phyloP scores from a whole-genome alignment of 92 coral and sea anemone species.

The Epizoanthus rinbou region DNA sequence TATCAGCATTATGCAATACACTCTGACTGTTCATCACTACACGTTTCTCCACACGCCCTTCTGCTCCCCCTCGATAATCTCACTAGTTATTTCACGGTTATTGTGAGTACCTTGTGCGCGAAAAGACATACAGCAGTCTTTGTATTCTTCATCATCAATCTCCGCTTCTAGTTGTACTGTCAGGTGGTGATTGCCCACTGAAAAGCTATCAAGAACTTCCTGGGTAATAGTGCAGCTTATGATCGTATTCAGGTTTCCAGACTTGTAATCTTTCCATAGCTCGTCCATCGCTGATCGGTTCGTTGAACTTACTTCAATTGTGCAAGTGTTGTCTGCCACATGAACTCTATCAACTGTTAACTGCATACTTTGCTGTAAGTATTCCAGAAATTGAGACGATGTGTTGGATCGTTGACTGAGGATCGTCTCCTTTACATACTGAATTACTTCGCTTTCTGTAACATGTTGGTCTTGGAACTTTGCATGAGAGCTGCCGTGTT shows the following conservation, averaged over 20 bases:
- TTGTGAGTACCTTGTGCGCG: not conserved
- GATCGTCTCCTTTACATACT: not conserved
- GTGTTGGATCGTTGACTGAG: not conserved
- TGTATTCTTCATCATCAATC: slow-evolving; percentile 30
- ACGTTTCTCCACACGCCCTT: too few species aligned
- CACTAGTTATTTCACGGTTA: not conserved
- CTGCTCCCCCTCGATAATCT: too few species aligned
- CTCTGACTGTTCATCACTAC: too few species aligned
- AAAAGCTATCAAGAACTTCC: not conserved
- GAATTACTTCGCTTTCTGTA: not conserved
- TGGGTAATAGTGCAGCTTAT: not conserved
- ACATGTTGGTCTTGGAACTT: not conserved
- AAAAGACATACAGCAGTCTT: slow-evolving; percentile 6
- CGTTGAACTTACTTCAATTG: slow-evolving; percentile 10
- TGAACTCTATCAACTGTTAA: not conserved
- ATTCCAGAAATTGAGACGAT: slow-evolving; percentile 3
- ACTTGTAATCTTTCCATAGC: slow-evolving; percentile 4
- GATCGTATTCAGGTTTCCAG: slow-evolving; percentile 1
- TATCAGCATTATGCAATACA: too few species aligned
- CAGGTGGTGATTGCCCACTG: not conserved
- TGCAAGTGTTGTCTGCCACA: not conserved
- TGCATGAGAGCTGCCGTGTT: not conserved
- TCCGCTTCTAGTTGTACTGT: slow-evolving; percentile 1
- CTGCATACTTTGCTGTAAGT: not conserved
- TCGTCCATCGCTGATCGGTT: not conserved